Evolutionary conservation across 2,888 invertebrate genomes (phyloP).

Genomic region (Palloptera scutellata): DNA sequence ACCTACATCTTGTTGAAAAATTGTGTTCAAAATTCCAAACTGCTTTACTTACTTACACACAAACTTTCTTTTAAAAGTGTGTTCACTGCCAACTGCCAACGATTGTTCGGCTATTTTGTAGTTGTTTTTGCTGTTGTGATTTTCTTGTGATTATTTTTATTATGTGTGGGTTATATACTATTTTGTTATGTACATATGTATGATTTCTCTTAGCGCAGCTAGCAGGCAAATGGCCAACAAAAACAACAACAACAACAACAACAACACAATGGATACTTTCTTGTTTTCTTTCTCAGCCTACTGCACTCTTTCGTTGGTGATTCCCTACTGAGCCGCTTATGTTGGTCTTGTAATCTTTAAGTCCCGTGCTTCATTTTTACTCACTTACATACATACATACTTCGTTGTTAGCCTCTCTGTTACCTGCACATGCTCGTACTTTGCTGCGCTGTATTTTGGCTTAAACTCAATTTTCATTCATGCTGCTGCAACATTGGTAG

Average conservation of each 20-base stretch:
- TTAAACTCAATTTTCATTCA: too few relatives aligned
- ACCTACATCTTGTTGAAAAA: background rate
- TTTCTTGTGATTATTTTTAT: background rate
- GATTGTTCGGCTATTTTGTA: conserved; percentile 1
- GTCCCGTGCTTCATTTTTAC: too few relatives aligned
- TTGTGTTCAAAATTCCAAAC: background rate
- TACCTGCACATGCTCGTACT: too few relatives aligned
- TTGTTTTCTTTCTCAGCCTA: background rate
- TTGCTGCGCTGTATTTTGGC: too few relatives aligned
- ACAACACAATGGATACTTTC: background rate
- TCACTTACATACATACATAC: too few relatives aligned
- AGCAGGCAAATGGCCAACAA: background rate
- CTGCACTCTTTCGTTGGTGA: conserved; percentile 4
- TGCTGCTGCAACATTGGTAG: too few relatives aligned
- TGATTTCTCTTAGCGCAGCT: background rate
- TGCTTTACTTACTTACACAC: background rate
- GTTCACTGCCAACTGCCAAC: background rate
- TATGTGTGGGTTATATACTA: too few relatives aligned
- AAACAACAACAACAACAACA: background rate
- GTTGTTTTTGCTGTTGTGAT: background rate
- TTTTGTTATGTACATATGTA: background rate
- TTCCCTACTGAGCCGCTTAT: conserved; percentile 9
- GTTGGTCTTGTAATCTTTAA: too few relatives aligned
- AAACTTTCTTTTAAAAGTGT: background rate
- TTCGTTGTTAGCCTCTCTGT: too few relatives aligned